Evolutionary conservation across 2,797 vertebrate species (phyloP), one percentile per base, ranked within the genome.

Genomic region (Acipenser ruthenus): DNA sequence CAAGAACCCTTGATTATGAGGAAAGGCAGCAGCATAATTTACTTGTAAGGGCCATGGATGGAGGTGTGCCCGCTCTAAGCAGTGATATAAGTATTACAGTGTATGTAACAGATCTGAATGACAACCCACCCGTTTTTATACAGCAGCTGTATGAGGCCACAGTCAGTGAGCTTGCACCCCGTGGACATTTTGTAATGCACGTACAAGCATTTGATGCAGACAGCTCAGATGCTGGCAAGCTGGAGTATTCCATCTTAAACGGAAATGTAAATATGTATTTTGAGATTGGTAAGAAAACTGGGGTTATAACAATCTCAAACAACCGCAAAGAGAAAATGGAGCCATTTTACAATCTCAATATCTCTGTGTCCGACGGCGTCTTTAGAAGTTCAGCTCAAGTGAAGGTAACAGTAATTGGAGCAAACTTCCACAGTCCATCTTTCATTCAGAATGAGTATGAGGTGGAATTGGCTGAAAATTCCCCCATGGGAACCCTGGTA

Each of bases 281-380:
- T 82, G 87, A 86, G 68, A 91, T 98, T 1, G 82, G 94, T 74
- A 82, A 90, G 76, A 81, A 79, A 69, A 94, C 88, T 0, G 97
- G 97, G 1, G 88, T 92, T 47, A 84, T 99, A 69, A 78, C 83
- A 1, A 83, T 97, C 68, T 96, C 95, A 52, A 95, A 93, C 76
- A 83, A 95, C 69, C 89, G 89, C 13, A 91, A 86, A 69, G 87
- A 88, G 4, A 71, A 88, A 0, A 82, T 97, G 77, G 90, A 88
- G 73, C 79, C 91, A 0, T 71, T 82, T 69, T 96, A 98, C 77
- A 84, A 83, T 69, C 92, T 99, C 47, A 96, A 90, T 0, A 69
- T 98, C 5, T 96, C 95, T 0, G 95, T 97, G 64, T 96, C 96
- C 0, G 97, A 99, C 67, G 93, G 96, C 0, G 97, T 99, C 5